Percentiles rank a stretch among this genome's conserved stretches.
Evolutionary conservation across 2,888 invertebrate species (phyloP).

Genomic region (Drepana falcataria): DNA sequence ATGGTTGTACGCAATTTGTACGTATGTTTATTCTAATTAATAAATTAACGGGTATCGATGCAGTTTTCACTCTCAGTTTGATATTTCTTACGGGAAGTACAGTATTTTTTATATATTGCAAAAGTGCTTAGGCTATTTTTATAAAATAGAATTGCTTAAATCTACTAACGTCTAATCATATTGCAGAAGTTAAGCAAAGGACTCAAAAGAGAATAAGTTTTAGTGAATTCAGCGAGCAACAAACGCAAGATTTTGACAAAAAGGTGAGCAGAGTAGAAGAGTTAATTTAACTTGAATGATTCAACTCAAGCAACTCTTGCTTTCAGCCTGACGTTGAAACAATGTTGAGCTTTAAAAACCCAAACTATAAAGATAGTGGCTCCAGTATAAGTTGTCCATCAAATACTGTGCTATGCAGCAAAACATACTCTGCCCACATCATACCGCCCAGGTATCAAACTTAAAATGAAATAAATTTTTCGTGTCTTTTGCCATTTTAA

Average conservation of each 20-base stretch:
- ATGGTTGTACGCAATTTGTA: no score
- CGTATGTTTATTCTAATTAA: no score
- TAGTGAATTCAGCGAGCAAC: not conserved
- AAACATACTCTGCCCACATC: no score
- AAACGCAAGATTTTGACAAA: not conserved
- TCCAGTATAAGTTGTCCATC: conserved; percentile 33
- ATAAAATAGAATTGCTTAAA: no score
- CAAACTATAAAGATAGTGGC: conserved; percentile 17
- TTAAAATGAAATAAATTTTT: not conserved
- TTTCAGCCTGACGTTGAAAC: not conserved
- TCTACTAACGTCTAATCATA: not conserved
- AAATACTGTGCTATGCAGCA: not conserved
- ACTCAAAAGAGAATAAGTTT: not conserved
- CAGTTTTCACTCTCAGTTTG: no score
- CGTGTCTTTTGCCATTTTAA: not conserved
- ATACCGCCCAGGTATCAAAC: not conserved
- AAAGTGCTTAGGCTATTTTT: no score
- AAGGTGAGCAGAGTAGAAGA: not conserved
- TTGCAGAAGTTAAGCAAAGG: not conserved
- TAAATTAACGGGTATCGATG: no score
- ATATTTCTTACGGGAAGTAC: no score
- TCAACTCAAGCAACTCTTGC: not conserved
- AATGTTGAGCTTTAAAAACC: conserved; percentile 25
- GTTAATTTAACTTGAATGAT: not conserved
- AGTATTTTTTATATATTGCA: no score